phyloP scores from a whole-genome alignment of 1,140 invertebrate genomes.

The Apis cerana region DNA sequence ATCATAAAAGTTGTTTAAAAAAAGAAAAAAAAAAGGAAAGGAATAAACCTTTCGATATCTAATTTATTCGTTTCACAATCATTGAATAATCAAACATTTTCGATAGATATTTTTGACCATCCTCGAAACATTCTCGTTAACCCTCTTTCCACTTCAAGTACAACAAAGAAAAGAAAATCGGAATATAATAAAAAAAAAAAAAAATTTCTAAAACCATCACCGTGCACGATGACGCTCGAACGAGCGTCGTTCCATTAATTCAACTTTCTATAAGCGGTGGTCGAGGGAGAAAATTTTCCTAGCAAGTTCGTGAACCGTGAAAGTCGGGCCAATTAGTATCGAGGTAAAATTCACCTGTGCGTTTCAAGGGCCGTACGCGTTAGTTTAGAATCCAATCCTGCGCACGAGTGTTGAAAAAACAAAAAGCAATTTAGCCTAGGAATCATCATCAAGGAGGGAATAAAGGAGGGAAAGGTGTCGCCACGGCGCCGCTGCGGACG shows the following conservation, averaged over 20 bases:
- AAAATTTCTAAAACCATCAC: slow-evolving; percentile 9
- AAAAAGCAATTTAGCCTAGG: slow-evolving; percentile 12
- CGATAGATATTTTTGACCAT: too few species aligned
- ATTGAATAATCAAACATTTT: too few species aligned
- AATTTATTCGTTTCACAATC: too few species aligned
- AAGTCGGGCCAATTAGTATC: slow-evolving; percentile 36
- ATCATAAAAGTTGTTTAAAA: not conserved
- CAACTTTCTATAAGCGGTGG: slow-evolving; percentile 34
- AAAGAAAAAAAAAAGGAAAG: not conserved
- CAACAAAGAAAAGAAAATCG: not conserved
- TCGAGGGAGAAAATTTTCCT: slow-evolving; percentile 28
- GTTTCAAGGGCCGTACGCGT: not conserved
- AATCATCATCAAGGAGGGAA: slow-evolving; percentile 5
- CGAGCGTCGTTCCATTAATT: slow-evolving; percentile 14
- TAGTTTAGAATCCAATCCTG: too few species aligned
- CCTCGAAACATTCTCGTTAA: not conserved
- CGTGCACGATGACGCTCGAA: not conserved
- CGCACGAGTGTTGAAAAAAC: too few species aligned
- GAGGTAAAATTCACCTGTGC: not conserved
- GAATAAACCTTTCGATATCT: not conserved
- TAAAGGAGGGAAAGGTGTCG: slow-evolving; percentile 40
- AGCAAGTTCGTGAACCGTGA: slow-evolving; percentile 34
- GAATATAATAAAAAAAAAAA: too few species aligned
- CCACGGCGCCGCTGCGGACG: not conserved
- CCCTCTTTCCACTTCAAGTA: not conserved